Base-by-base conservation (phyloP, 2,113 vertebrate species). In the Halichoeres trimaculatus region DNA sequence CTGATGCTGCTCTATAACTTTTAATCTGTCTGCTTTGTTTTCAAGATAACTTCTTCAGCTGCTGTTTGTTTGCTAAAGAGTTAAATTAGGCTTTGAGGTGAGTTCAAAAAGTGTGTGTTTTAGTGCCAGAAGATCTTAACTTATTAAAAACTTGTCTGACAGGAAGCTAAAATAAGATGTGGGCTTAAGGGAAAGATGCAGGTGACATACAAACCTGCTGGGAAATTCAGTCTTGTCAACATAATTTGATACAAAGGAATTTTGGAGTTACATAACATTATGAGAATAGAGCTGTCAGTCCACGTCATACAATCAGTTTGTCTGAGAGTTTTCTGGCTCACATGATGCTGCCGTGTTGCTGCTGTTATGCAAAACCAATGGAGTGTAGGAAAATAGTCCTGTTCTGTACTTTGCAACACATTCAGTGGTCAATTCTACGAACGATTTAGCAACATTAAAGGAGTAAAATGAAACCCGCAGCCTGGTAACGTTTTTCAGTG, bases 131-230 rank as follows among this genome's bases (percentile, higher is more conserved):
- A 66, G 12, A 62, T 14, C 10, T 50, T 0, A 1, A 65, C 50
- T 1, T 1, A 45, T 34, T 57, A 3, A 58, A 65, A 85, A 56
- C 85, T 41, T 20, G 57, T 20, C 58, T 40, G 53, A 65, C 48
- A 56, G 38, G 10, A 69, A 43, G 19, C 5, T 50, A 40, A 56
- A 58, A 7, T 22, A 58, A 67, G 24, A 1, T 7, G 8, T 0
- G 47, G 17, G 35, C 13, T 40, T 11, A 38, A 24, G 19, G 47
- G 20, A 26, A 43, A 13, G 10, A 72, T 2, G 0, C 34, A 74
- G 54, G 30, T 40, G 23, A 26, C 13, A 74, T 16, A 45, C 54
- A 4, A 69, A 65, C 4, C 26, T 35, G 34, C 52, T 59, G 4
- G 36, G 24, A 63, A 45, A 57, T 36, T 19, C 14, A 1, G 26